Conservation (phyloP, 2,113 vertebrate species). For the Xiphias gladius region DNA sequence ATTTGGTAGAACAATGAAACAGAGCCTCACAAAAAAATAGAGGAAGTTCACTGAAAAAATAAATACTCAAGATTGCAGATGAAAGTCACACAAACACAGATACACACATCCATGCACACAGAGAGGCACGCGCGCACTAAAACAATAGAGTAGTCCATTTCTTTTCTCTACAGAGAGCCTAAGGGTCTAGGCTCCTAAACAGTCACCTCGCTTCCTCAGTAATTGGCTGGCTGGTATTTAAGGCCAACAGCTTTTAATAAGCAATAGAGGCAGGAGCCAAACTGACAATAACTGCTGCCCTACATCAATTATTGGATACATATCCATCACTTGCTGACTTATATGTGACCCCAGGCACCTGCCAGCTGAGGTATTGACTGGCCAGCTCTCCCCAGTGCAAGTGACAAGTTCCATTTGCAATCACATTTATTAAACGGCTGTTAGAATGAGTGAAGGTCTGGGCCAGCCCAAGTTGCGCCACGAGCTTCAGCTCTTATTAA, state of each 20-base stretch:
- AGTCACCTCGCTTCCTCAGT: slow-evolving; percentile 76
- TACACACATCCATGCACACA: slow-evolving; percentile 30
- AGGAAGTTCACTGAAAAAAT: slow-evolving; percentile 76
- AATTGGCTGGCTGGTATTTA: slow-evolving; percentile 87
- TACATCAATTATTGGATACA: slow-evolving; percentile 91
- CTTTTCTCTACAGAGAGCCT: slow-evolving; percentile 59
- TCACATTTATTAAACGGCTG: slow-evolving; percentile 88
- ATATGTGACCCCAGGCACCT: slow-evolving; percentile 87
- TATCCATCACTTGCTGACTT: slow-evolving; percentile 94
- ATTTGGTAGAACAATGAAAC: slow-evolving; percentile 79
- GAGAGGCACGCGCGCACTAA: slow-evolving; percentile 40
- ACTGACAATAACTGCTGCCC: slow-evolving; percentile 86
- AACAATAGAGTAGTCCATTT: slow-evolving; percentile 70
- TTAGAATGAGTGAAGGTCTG: slow-evolving; percentile 85
- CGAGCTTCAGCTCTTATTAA: slow-evolving; percentile 77
- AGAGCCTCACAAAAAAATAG: slow-evolving; percentile 47
- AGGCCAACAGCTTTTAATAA: slow-evolving; percentile 88
- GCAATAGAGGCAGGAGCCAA: slow-evolving; percentile 86
- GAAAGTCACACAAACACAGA: slow-evolving; percentile 32
- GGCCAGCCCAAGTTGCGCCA: slow-evolving; percentile 60
- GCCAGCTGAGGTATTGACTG: slow-evolving; percentile 86
- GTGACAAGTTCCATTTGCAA: slow-evolving; percentile 89
- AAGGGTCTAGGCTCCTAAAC: slow-evolving; percentile 73
- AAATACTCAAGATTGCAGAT: slow-evolving; percentile 48
- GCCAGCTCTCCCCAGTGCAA: slow-evolving; percentile 78